Conservation (phyloP, 2,888 invertebrate genomes). For the Sericinus montela region DNA sequence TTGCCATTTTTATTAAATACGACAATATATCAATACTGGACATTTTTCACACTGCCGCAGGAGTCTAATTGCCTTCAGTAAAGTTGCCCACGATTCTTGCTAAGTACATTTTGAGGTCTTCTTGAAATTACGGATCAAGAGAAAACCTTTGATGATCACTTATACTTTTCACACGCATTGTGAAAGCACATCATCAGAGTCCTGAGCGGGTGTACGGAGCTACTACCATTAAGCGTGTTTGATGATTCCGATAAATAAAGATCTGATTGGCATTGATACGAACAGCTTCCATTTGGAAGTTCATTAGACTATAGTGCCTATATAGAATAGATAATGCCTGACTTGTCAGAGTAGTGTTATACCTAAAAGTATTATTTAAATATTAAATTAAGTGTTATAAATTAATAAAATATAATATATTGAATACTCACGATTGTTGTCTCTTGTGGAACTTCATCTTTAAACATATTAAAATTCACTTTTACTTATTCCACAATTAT, state of each 20-base stretch:
- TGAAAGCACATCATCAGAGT: constrained; percentile 34
- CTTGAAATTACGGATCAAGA: too few species aligned
- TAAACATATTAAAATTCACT: too few species aligned
- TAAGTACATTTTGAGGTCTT: too few species aligned
- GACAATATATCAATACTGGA: too few species aligned
- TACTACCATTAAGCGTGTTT: constrained; percentile 62
- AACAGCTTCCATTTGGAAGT: constrained; percentile 73
- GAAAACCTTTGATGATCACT: not conserved
- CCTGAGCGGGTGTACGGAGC: constrained; percentile 33
- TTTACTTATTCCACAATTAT: too few species aligned
- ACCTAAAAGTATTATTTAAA: not conserved
- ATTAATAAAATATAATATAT: too few species aligned
- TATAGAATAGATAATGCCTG: constrained; percentile 38
- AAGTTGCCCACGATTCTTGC: too few species aligned
- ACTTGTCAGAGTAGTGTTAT: constrained; percentile 25
- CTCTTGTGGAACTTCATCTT: too few species aligned
- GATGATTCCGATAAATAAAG: constrained; percentile 59
- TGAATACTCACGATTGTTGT: too few species aligned
- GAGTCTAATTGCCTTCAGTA: too few species aligned
- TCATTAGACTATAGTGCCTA: constrained; percentile 61
- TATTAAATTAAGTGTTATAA: not conserved
- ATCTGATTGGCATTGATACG: constrained; percentile 74
- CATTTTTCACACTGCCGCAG: too few species aligned
- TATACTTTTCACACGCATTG: constrained; percentile 28
- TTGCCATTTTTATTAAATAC: too few species aligned